Evolutionary conservation across 35 echinoderm and acorn worm species (phyloP).

Genomic region (Holothuria glaberrima): DNA sequence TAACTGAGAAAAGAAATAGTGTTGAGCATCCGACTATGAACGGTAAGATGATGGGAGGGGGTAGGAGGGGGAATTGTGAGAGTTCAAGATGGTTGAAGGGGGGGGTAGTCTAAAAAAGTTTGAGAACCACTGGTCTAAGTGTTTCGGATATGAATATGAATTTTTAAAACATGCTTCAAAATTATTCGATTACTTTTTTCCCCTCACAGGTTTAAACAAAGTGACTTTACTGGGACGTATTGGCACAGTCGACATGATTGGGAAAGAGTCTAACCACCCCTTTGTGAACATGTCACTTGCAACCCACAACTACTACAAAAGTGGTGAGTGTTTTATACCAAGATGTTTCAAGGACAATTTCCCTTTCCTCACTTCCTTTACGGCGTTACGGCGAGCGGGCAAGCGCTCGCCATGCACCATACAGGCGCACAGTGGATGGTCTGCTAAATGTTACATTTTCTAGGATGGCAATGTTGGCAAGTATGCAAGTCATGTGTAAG

Average conservation of each 20-base stretch:
- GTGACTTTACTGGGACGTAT: slow-evolving; percentile 38
- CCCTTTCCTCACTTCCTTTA: not conserved
- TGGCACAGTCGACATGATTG: slow-evolving; percentile 17
- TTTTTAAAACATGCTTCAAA: not conserved
- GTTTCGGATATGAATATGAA: not conserved
- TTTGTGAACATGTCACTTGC: slow-evolving; percentile 13
- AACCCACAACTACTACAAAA: slow-evolving; percentile 17
- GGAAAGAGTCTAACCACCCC: slow-evolving; percentile 20
- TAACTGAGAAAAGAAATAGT: no score
- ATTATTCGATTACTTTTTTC: not conserved
- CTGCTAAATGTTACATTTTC: no score
- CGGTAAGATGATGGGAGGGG: no score
- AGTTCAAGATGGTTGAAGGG: no score
- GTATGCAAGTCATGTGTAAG: not conserved
- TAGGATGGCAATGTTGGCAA: no score
- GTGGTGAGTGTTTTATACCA: not conserved
- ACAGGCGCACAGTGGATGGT: not conserved
- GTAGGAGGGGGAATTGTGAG: no score
- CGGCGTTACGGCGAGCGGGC: no score
- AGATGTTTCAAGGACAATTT: not conserved
- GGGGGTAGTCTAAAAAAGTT: no score
- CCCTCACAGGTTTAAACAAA: slow-evolving; percentile 17
- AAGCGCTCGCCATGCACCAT: no score
- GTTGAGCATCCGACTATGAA: no score
- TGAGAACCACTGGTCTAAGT: no score